These are phyloP conservation scores for Melanotaenia maccullochi DNA, from an alignment of 2,797 vertebrate genomes.

Conservation along the genomic window DNA sequence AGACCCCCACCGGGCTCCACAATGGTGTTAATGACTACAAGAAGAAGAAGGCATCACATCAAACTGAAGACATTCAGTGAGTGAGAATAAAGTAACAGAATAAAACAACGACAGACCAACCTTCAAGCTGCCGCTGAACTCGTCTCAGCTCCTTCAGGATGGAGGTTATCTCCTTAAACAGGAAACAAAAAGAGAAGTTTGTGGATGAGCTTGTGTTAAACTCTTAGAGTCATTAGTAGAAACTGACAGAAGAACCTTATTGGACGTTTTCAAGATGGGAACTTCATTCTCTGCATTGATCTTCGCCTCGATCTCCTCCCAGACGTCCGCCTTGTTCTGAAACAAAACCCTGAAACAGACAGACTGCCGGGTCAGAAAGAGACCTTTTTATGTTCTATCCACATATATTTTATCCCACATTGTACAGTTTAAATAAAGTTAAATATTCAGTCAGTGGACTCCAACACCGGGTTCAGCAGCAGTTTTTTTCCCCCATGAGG, in stretches of 20 bases:
- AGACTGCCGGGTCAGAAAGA: background rate
- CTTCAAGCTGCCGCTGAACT: slow-evolving; percentile 95
- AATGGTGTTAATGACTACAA: slow-evolving; percentile 91
- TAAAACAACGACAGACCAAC: slow-evolving; percentile 64
- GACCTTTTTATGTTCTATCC: too few species aligned
- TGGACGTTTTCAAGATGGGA: slow-evolving; percentile 93
- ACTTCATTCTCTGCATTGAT: slow-evolving; percentile 94
- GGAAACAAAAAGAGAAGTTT: slow-evolving; percentile 5
- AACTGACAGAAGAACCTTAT: slow-evolving; percentile 83
- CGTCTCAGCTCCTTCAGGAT: slow-evolving; percentile 93
- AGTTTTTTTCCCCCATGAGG: too few species aligned
- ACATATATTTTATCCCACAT: too few species aligned
- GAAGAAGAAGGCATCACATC: background rate
- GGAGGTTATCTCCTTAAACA: slow-evolving; percentile 90
- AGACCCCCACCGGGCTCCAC: slow-evolving; percentile 89
- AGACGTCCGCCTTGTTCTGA: slow-evolving; percentile 90
- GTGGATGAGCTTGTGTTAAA: background rate
- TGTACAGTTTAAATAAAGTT: too few species aligned
- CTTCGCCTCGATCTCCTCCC: slow-evolving; percentile 96
- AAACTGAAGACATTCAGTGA: background rate
- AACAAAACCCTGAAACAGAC: slow-evolving; percentile 84
- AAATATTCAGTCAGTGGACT: too few species aligned
- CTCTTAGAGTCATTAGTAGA: background rate
- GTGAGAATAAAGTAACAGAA: background rate
- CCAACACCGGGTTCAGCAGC: too few species aligned